These are phyloP conservation scores for Spheniscus mendiculus DNA, from an alignment of 2,113 vertebrate genomes.

Conservation along the genomic window DNA sequence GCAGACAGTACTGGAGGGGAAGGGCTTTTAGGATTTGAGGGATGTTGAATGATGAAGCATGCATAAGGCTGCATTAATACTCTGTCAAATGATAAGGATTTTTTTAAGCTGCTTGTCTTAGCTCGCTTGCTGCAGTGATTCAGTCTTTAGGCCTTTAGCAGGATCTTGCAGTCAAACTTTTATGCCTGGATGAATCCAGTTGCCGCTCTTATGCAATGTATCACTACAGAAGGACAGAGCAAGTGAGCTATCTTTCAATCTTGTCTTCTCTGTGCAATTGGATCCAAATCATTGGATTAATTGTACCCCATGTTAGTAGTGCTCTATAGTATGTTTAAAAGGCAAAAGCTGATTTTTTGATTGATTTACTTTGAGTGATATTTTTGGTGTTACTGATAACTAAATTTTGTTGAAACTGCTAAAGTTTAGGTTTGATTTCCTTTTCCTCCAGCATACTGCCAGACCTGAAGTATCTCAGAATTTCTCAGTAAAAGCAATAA, in stretches of 20 bases:
- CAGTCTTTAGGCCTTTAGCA: neutral
- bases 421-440: neutral
- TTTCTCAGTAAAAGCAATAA: neutral
- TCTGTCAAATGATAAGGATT: neutral
- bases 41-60: neutral
- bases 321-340: neutral
- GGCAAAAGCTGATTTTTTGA: neutral
- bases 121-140: constrained; percentile 20
- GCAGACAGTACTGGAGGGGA: neutral
- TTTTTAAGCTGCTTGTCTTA: constrained; percentile 16
- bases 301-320: neutral
- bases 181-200: neutral
- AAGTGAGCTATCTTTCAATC: neutral
- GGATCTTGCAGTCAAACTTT: neutral
- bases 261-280: neutral
- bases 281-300: neutral
- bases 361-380: neutral
- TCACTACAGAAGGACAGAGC: neutral
- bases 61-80: neutral
- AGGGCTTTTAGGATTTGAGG: neutral
- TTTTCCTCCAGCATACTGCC: neutral
- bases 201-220: neutral
- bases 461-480: neutral
- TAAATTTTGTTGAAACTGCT: neutral
- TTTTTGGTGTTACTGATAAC: neutral